Base-by-base conservation (phyloP, 2,888 invertebrate species). In the Pseudoips prasinana region DNA sequence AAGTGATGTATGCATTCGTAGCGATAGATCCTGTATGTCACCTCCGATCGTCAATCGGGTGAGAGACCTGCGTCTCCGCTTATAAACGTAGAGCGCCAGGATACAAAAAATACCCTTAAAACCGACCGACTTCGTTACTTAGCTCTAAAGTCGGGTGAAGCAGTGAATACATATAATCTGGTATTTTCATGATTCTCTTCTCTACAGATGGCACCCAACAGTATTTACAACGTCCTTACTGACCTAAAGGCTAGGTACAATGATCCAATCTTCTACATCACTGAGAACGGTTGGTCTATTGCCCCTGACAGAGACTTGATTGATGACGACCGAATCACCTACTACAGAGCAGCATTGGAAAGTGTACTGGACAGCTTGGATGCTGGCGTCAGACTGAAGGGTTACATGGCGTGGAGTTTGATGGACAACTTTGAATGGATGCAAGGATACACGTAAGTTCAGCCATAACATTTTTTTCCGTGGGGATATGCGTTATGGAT, bases 371-470 rank as follows among this genome's bases (percentile, higher is more conserved):
- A 85, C 20, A 72, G 80, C 0, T 46, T 89, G 1, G 77, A 84
- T 10, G 85, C 75, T 10, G 84, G 83, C 0, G 77, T 88, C 7
- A 68, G 85, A 14, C 67, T 90, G 0, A 69, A 63, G 28, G 91
- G 90, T 0, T 92, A 92, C 60, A 89, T 90, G 39, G 88, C 88
- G 1, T 92, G 92, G 92, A 90, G 90, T 34, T 65, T 92, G 4
- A 73, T 92, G 74, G 93, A 93, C 54, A 92, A 91, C 59, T 91
- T 92, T 47, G 92, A 92, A 62, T 92, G 92, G 92, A 68, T 73
- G 34, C 53, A 65, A 29, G 92, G 92, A 9, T 92, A 90, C 51
- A 69, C 64, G 84, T 90, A 65, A 86, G 88, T 72, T n/a, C n/a
- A n/a, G n/a, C n/a, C n/a, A n/a, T n/a, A n/a, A n/a, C n/a, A n/a